phyloP scores from a whole-genome alignment of 2,888 invertebrate species.

The Machimus atricapillus region DNA sequence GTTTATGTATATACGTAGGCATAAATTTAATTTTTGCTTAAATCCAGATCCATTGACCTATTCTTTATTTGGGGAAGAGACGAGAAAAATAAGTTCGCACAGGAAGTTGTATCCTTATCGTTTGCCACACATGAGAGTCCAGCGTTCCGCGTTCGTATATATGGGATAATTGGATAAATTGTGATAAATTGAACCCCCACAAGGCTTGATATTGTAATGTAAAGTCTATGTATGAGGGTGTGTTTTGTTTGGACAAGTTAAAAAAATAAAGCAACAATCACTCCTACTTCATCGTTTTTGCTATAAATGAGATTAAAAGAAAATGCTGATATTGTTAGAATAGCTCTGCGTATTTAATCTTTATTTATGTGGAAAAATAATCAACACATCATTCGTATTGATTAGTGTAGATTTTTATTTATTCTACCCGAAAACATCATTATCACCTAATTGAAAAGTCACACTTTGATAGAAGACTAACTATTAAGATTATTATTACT shows the following conservation, averaged over 20 bases:
- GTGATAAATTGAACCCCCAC: neutral
- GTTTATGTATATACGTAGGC: neutral
- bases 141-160: neutral
- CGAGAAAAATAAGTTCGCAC: neutral
- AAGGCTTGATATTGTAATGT: neutral
- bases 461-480: too few relatives aligned
- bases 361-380: neutral
- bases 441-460: too few relatives aligned
- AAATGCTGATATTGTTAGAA: neutral
- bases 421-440: too few relatives aligned
- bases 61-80: neutral
- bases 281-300: neutral
- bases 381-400: neutral
- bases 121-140: neutral
- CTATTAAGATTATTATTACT: too few relatives aligned
- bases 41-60: neutral
- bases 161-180: neutral
- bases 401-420: too few relatives aligned
- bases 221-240: neutral
- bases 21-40: neutral
- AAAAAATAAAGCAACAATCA: neutral
- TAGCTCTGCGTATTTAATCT: neutral
- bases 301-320: neutral
- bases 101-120: neutral
- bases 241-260: neutral